phyloP scores from a whole-genome alignment of 2,888 invertebrate species.

The Tetramorium bicarinatum region DNA sequence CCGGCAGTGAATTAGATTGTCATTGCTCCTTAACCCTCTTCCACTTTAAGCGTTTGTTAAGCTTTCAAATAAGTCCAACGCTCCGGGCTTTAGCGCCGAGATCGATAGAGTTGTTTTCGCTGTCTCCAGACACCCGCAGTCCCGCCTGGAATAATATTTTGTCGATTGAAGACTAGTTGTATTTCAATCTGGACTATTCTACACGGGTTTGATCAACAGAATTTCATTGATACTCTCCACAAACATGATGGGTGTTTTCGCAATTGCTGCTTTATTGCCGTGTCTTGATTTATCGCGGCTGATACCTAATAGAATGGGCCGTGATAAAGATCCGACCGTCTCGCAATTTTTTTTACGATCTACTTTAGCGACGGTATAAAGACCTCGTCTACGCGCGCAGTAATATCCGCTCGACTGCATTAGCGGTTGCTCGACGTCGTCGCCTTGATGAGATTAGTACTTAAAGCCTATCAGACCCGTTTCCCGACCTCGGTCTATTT shows the following conservation, averaged over 20 bases:
- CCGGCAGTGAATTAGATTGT: conserved; percentile 46
- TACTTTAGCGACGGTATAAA: conserved; percentile 28
- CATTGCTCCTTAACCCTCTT: conserved; percentile 47
- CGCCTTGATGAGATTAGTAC: conserved; percentile 57
- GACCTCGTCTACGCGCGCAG: conserved; percentile 26
- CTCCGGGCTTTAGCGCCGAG: neutral
- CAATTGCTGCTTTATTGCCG: neutral
- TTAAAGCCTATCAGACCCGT: conserved; percentile 56
- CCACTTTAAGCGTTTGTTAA: conserved; percentile 53
- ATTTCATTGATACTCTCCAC: conserved; percentile 3
- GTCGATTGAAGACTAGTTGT: conserved; percentile 20
- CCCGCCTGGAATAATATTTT: conserved; percentile 43
- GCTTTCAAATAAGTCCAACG: conserved; percentile 49
- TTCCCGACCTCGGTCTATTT: conserved; percentile 57
- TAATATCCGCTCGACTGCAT: conserved; percentile 52
- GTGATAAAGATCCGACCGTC: neutral
- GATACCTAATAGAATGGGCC: neutral
- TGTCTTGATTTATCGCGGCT: conserved; percentile 7
- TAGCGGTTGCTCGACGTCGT: conserved; percentile 49
- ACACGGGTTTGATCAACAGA: neutral
- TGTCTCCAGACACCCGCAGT: conserved; percentile 16
- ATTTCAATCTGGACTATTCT: conserved; percentile 6
- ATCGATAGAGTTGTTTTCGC: conserved; percentile 49
- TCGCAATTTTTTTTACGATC: conserved; percentile 31
- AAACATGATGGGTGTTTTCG: neutral